Evolutionary conservation across 2,888 invertebrate species (phyloP).

Genomic region (Dendrolimus pini): DNA sequence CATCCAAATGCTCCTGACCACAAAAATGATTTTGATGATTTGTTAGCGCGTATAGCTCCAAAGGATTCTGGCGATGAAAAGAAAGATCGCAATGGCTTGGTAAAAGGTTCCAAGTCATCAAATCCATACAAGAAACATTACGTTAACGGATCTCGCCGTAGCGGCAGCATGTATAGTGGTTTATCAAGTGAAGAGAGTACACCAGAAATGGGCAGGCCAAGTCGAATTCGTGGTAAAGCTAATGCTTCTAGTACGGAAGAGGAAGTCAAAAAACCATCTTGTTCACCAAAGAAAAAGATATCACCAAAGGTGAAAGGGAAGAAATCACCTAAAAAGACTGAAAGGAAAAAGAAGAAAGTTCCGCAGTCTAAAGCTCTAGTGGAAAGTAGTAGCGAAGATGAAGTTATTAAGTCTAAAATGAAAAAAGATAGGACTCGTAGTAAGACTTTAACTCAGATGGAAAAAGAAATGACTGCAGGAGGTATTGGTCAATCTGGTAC

Average conservation of each 20-base stretch:
- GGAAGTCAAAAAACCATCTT: slow-evolving; percentile 60
- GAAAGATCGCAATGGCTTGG: slow-evolving; percentile 83
- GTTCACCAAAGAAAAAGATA: slow-evolving; percentile 65
- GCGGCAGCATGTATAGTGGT: slow-evolving; percentile 81
- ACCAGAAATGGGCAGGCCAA: slow-evolving; percentile 45
- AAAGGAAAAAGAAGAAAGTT: slow-evolving; percentile 70
- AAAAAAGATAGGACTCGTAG: slow-evolving; percentile 65
- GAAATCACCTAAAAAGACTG: slow-evolving; percentile 55
- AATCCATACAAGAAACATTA: slow-evolving; percentile 87
- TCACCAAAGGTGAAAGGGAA: slow-evolving; percentile 62
- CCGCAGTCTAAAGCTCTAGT: slow-evolving; percentile 65
- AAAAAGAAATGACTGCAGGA: slow-evolving; percentile 81
- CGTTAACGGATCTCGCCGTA: slow-evolving; percentile 84
- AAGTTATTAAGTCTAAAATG: slow-evolving; percentile 53
- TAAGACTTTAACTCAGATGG: slow-evolving; percentile 82
- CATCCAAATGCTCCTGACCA: slow-evolving; percentile 81
- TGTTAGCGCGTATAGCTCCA: slow-evolving; percentile 83
- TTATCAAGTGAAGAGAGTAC: slow-evolving; percentile 70
- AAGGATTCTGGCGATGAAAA: slow-evolving; percentile 77
- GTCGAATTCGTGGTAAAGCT: slow-evolving; percentile 48
- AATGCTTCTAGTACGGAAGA: slow-evolving; percentile 78
- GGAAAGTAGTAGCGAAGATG: slow-evolving; percentile 80
- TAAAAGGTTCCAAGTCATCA: slow-evolving; percentile 64
- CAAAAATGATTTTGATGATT: slow-evolving; percentile 80
- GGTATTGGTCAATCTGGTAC: slow-evolving; percentile 76